Base-by-base conservation (phyloP, 2,888 invertebrate genomes). In the Scelioninae gen. 2 region DNA sequence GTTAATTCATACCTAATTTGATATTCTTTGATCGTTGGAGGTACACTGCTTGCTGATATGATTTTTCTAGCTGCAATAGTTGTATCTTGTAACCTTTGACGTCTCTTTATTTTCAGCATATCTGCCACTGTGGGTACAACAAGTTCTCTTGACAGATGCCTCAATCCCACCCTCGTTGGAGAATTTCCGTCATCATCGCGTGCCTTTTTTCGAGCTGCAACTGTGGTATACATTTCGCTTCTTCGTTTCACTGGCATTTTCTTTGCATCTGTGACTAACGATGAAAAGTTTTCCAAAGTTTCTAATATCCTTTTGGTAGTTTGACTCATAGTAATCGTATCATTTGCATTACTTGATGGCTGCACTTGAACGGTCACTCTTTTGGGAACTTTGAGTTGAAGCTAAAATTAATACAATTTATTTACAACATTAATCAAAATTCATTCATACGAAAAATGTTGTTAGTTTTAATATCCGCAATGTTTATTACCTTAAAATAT, bases 261-360 rank as follows among this genome's bases (percentile, higher is more conserved):
- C 81, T 91, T 92, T 1, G 93, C 94, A 84, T 95, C 95, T 43
- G 88, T 88, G 53, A 95, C 86, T 0, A 96, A 94, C 1, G 95
- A 93, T 0, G 94, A 92, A 86, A 93, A 94, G 78, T 92, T 91
- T 83, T 96, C 94, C 61, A 96, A 87, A 3, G 94, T 89, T 79
- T 93, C 92, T 79, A 96, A 87, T 75, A 96, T 93, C 74, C 92
- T 90, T 78, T 92, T 90, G 0, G 96, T 92, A 2, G 95, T 93
- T 75, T 90, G 89, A 81, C 94, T 93, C 84, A 93, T 88, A 9
- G 87, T 87, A 19, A 87, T 81, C 60, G 84, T 83, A 55, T 85
- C 85, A 19, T 75, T 80, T 13, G 78, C 71, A 10, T 81, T 79
- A 73, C 84, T 88, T 1, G 87, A 84, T 2, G 89, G 88, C 75